Evolutionary conservation across 2,888 invertebrate species (phyloP).

Genomic region (Drosophila subquinaria): DNA sequence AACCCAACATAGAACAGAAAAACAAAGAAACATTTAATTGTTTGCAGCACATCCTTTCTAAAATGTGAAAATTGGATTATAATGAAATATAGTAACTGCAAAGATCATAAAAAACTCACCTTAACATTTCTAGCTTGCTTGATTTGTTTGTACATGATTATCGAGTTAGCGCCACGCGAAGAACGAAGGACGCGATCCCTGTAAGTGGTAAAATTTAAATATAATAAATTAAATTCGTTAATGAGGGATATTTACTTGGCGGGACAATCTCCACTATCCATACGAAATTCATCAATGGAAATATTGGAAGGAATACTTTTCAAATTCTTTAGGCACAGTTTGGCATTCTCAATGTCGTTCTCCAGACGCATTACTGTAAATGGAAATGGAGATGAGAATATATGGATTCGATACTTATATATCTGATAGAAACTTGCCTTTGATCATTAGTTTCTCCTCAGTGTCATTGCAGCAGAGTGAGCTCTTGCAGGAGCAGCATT

Average conservation of each 20-base stretch:
- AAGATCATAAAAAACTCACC: constrained; percentile 12
- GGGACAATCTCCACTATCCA: constrained; percentile 46
- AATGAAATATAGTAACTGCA: neutral
- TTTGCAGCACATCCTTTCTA: constrained; percentile 7
- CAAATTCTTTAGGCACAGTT: constrained; percentile 71
- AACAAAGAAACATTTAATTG: constrained; percentile 9
- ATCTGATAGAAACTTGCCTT: constrained; percentile 66
- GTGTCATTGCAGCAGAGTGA: constrained; percentile 74
- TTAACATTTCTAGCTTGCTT: constrained; percentile 38
- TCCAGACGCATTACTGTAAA: constrained; percentile 78
- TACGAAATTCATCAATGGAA: constrained; percentile 53
- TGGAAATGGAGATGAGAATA: neutral
- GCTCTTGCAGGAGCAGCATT: constrained; percentile 80
- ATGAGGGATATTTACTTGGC: constrained; percentile 33
- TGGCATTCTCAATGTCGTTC: constrained; percentile 80
- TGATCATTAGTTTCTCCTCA: constrained; percentile 81
- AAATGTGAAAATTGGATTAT: neutral
- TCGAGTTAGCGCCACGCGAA: constrained; percentile 26
- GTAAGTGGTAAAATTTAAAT: neutral
- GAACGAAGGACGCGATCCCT: constrained; percentile 36
- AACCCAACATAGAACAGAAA: constrained; percentile 19
- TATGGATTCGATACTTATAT: too few relatives aligned
- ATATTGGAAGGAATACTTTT: constrained; percentile 65
- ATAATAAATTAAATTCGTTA: too few relatives aligned
- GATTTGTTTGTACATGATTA: constrained; percentile 35